phyloP scores from a whole-genome alignment of 1,140 invertebrate species.

The Dendrolimus kikuchii region DNA sequence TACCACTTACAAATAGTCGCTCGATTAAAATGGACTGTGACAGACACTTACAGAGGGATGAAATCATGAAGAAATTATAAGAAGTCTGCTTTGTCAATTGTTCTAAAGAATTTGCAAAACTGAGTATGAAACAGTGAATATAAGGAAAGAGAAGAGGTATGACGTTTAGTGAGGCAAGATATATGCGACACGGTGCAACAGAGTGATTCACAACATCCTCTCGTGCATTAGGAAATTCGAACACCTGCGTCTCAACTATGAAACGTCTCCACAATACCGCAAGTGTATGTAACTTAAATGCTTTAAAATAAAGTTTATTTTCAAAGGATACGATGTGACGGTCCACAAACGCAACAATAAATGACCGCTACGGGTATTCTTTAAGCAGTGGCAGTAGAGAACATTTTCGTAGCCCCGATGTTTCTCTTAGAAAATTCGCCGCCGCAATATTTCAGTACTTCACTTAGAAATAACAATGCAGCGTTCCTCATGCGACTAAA shows the following conservation, averaged over 20 bases:
- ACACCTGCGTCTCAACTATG: conserved; percentile 38
- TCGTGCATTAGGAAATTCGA: conserved; percentile 21
- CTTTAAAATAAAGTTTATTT: conserved; percentile 11
- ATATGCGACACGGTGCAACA: conserved; percentile 45
- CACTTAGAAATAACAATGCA: conserved; percentile 60
- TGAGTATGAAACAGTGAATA: conserved; percentile 33
- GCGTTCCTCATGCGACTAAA: conserved; percentile 26
- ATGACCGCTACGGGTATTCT: conserved; percentile 30
- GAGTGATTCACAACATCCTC: conserved; percentile 46
- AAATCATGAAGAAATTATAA: too few species aligned
- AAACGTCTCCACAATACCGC: conserved; percentile 8
- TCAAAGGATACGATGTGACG: background rate
- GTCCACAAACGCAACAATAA: conserved; percentile 24
- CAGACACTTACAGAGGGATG: too few species aligned
- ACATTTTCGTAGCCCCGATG: conserved; percentile 40
- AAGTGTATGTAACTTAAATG: conserved; percentile 16
- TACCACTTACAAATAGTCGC: too few species aligned
- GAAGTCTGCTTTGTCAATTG: too few species aligned
- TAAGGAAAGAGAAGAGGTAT: conserved; percentile 47
- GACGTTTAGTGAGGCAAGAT: conserved; percentile 45
- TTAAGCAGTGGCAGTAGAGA: conserved; percentile 37
- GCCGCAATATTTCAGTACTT: conserved; percentile 54
- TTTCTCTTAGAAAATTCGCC: conserved; percentile 27
- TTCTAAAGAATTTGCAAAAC: background rate
- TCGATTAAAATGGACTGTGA: too few species aligned